Conservation (phyloP, 64 coral and sea anemone genomes). For the Stylophora pistillata region DNA sequence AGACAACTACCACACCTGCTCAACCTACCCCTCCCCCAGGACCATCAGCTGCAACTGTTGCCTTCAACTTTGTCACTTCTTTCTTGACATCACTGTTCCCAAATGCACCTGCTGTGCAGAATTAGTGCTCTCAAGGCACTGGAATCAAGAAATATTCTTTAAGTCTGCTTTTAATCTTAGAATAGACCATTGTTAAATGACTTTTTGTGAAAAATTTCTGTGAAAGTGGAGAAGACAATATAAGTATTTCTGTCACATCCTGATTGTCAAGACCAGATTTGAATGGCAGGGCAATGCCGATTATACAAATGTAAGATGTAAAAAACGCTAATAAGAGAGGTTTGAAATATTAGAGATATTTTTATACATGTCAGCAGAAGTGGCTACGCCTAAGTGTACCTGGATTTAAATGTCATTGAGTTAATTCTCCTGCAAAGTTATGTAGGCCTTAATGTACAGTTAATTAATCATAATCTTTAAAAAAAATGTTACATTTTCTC, state of each 20-base stretch:
- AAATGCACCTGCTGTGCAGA: background rate
- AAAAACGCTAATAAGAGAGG: no score
- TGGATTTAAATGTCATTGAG: background rate
- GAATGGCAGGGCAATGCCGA: background rate
- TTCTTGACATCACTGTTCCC: conserved; percentile 72
- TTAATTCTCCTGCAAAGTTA: background rate
- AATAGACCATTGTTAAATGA: background rate
- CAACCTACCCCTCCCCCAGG: conserved; percentile 50
- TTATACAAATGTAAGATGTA: background rate
- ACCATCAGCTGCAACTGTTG: conserved; percentile 53
- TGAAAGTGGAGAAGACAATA: background rate
- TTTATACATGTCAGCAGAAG: background rate
- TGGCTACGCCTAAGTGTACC: background rate
- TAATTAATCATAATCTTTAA: background rate
- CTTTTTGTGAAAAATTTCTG: background rate
- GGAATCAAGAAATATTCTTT: background rate
- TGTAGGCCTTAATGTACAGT: background rate
- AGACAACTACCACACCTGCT: background rate
- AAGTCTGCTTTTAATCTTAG: background rate
- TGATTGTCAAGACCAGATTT: background rate
- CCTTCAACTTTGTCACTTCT: conserved; percentile 56
- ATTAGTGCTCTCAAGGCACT: background rate
- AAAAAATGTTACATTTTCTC: background rate
- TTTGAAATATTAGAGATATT: conserved; percentile 6
- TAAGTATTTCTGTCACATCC: background rate